Percentiles rank a stretch among this genome's conserved stretches.
phyloP scores from a whole-genome alignment of 1,140 invertebrate species.

The Plodia interpunctella region DNA sequence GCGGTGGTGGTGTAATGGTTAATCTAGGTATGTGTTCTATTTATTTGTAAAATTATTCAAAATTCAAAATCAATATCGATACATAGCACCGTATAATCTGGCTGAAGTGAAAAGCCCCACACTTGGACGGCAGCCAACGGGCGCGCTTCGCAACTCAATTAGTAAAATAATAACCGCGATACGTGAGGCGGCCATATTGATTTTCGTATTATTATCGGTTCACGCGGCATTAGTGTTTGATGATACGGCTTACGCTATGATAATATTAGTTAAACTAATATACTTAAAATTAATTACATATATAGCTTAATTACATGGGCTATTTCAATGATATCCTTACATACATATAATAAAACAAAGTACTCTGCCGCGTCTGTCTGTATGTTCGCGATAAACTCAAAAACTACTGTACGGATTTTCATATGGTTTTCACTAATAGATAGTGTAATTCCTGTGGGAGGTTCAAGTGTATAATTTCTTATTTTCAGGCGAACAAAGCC shows the following conservation, averaged over 20 bases:
- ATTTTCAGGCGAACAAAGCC: no score
- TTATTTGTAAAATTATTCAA: neutral
- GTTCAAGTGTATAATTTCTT: no score
- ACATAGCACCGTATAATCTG: neutral
- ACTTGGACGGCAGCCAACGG: constrained; percentile 1
- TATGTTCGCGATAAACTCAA: no score
- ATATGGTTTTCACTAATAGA: no score
- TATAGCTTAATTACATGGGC: no score
- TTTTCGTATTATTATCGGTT: constrained; percentile 5
- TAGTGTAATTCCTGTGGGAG: no score
- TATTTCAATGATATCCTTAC: neutral
- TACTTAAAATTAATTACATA: no score
- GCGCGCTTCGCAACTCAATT: constrained; percentile 6
- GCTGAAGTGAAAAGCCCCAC: constrained; percentile 1
- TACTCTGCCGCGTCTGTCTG: no score
- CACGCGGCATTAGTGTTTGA: neutral
- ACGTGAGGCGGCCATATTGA: neutral
- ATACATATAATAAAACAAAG: no score
- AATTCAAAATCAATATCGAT: neutral
- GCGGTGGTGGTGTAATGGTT: no score
- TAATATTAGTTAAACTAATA: neutral
- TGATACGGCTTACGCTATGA: neutral
- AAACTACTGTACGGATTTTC: no score
- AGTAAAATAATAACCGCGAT: constrained; percentile 7
- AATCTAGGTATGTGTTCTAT: no score